phyloP scores from a whole-genome alignment of 2,113 vertebrate species.

The Tauraco erythrolophus region DNA sequence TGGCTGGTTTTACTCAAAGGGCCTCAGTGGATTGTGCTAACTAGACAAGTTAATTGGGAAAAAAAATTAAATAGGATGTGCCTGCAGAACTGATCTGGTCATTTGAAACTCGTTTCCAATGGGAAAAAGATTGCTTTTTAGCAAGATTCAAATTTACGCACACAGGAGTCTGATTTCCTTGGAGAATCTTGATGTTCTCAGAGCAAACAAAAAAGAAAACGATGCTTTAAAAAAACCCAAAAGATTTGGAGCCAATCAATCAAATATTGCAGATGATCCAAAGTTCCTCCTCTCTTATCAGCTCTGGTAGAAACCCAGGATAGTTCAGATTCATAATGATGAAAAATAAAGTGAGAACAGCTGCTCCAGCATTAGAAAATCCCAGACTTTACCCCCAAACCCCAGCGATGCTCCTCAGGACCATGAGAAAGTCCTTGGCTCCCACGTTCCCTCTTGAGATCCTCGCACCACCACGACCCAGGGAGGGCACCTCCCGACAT shows the following conservation, averaged over 20 bases:
- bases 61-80: background rate
- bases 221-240: background rate
- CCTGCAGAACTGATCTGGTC: background rate
- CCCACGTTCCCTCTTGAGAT: background rate
- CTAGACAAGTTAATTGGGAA: background rate
- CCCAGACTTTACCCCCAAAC: background rate
- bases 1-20: background rate
- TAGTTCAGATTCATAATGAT: background rate
- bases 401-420: background rate
- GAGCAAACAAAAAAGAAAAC: background rate
- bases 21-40: background rate
- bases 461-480: rapidly evolving
- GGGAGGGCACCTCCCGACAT: rapidly evolving
- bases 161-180: background rate
- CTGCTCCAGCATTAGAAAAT: background rate
- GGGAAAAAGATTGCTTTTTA: background rate
- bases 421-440: background rate
- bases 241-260: background rate
- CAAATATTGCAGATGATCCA: background rate
- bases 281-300: background rate
- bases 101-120: background rate
- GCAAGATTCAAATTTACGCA: background rate
- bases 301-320: background rate
- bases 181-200: background rate
- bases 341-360: background rate